These are phyloP conservation scores for Atlantisia rogersi DNA, from an alignment of 2,113 vertebrate species.

Conservation along the genomic window DNA sequence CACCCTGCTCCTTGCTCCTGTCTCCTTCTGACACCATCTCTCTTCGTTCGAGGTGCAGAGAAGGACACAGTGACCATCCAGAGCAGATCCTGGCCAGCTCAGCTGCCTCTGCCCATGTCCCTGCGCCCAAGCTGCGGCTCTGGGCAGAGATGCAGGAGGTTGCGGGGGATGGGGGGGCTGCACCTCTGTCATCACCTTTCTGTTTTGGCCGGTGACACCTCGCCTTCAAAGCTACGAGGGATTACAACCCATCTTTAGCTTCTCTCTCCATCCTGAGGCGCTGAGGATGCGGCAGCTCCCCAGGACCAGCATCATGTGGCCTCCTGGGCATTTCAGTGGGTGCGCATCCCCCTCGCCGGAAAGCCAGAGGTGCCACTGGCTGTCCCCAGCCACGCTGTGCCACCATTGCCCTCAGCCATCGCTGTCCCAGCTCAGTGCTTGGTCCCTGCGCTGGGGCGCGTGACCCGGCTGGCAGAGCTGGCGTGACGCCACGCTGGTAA, in stretches of 20 bases:
- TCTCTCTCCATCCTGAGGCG: rapidly evolving
- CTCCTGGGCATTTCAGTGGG: not conserved
- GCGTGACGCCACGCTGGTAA: not conserved
- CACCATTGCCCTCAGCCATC: not conserved
- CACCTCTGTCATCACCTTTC: not conserved
- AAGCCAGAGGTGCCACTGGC: not conserved
- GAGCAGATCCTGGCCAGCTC: not conserved
- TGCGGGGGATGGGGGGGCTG: rapidly evolving
- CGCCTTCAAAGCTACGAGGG: rapidly evolving
- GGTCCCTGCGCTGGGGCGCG: not conserved
- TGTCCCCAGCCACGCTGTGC: not conserved
- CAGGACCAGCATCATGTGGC: rapidly evolving
- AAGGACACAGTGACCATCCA: rapidly evolving
- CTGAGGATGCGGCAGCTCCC: not conserved
- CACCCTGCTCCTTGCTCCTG: rapidly evolving
- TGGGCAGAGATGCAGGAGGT: not conserved
- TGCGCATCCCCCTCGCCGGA: rapidly evolving
- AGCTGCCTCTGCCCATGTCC: not conserved
- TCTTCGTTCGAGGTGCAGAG: not conserved
- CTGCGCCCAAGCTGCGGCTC: not conserved
- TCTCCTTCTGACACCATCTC: not conserved
- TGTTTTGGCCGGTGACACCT: rapidly evolving
- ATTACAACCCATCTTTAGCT: not conserved
- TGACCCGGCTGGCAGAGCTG: not conserved
- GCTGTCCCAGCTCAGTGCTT: rapidly evolving